Base-by-base conservation (phyloP, 1,140 invertebrate genomes). In the Tetranychus cinnabarinus region DNA sequence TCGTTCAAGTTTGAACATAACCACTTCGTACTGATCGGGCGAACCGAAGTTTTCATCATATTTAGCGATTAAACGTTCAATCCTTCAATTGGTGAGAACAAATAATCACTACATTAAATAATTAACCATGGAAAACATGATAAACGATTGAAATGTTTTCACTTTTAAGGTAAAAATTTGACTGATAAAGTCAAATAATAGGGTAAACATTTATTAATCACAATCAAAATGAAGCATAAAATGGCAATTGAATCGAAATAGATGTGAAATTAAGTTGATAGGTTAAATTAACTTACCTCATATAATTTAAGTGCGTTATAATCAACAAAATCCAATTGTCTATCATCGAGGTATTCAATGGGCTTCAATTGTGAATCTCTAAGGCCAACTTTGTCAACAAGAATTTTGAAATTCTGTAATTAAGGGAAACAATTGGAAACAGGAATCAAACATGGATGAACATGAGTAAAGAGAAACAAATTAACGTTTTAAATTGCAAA, bases 261-360 rank as follows among this genome's bases (percentile, higher is more conserved):
- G 5, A 42, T 42, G 39, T 42, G 5, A 6, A 42, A 42, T 42
- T 42, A 42, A 42, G 5, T 23, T 23, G 23, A 42, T 5, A 42
- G 39, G 10, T 6, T 42, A 6, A 10, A 42, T 42, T 42, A 58
- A 31, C 37, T 45, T 61, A 55, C 60, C 48, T 61, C 34, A 55
- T 56, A 56, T 31, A 55, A 10, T 55, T 52, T 61, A 33, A 61
- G 52, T 13, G 37, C 35, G 12, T 54, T 33, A 31, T 42, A 55
- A 45, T 61, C 36, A 23, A 55, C 52, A 42, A 61, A 61, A 45
- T 61, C 52, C n/a, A 61, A 45, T 42, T 56, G 48, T 42, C 37
- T 54, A 42, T 61, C 60, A 34, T 39, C 52, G 7, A 61, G 52
- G 37, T 37, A 56, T 42, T 61, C 60, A 39, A 61, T 56, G 4